Conservation (phyloP, 2,888 invertebrate species). For the Penaeus monodon region DNA sequence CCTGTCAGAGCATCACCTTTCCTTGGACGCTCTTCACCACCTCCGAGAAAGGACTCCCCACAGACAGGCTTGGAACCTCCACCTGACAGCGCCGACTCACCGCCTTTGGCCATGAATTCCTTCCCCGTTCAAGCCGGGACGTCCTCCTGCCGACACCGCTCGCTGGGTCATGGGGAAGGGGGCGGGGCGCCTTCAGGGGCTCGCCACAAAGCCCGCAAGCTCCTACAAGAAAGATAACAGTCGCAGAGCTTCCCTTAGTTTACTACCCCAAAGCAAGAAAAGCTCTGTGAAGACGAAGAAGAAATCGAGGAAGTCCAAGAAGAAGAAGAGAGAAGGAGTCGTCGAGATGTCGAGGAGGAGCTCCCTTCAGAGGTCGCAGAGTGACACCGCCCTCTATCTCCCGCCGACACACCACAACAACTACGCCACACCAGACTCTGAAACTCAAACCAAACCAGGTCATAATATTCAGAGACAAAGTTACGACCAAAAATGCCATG, state of each 20-base stretch:
- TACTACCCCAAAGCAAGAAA: background rate
- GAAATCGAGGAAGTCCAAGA: background rate
- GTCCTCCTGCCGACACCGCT: background rate
- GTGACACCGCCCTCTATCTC: constrained; percentile 11
- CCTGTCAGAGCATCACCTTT: no score
- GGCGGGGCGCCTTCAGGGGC: background rate
- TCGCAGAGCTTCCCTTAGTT: background rate
- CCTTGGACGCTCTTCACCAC: no score
- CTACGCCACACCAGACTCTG: background rate
- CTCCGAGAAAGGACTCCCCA: no score
- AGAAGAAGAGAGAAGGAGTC: background rate
- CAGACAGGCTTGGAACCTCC: no score
- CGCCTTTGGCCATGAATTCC: no score
- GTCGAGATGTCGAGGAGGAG: background rate
- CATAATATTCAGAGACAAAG: constrained; percentile 15
- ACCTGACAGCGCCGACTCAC: no score
- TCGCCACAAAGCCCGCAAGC: background rate
- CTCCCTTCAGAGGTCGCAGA: background rate
- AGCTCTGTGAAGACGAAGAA: background rate
- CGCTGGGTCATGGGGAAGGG: constrained; percentile 1
- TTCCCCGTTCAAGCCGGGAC: no score
- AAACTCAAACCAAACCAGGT: background rate
- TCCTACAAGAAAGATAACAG: no score
- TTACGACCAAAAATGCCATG: background rate
- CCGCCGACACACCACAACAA: background rate